phyloP scores from a whole-genome alignment of 1,140 invertebrate genomes.

The Drosophila sucinea region DNA sequence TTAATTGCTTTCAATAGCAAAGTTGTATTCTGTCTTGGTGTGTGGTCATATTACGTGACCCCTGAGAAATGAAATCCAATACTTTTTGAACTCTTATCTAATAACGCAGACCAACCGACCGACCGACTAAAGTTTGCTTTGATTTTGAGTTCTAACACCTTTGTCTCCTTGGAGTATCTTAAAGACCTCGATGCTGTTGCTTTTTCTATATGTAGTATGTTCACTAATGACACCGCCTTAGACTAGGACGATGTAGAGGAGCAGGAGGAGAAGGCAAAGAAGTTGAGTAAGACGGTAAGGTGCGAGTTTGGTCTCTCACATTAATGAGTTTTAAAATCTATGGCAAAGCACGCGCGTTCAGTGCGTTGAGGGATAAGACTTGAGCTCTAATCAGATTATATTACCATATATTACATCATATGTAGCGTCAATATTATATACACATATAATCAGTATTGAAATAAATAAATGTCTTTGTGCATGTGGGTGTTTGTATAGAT shows the following conservation, averaged over 20 bases:
- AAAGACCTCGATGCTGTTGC: neutral
- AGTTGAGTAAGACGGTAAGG: neutral
- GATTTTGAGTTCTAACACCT: too few relatives aligned
- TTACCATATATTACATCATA: slow-evolving; percentile 70
- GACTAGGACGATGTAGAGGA: neutral
- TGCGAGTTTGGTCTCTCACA: slow-evolving; percentile 38
- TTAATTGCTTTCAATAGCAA: slow-evolving; percentile 4
- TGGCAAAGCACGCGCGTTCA: slow-evolving; percentile 27
- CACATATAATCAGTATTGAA: slow-evolving; percentile 46
- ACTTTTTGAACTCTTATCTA: slow-evolving; percentile 5
- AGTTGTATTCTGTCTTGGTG: neutral
- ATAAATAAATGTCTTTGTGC: slow-evolving; percentile 17
- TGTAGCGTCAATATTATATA: slow-evolving; percentile 47
- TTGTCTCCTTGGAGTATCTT: neutral
- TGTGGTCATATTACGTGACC: neutral
- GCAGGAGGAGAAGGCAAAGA: neutral
- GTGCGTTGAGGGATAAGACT: slow-evolving; percentile 8
- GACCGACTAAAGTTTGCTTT: neutral
- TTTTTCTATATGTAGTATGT: neutral
- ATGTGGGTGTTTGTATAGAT: slow-evolving; percentile 19
- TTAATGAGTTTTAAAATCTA: slow-evolving; percentile 60
- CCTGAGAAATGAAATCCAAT: neutral
- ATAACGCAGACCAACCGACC: neutral
- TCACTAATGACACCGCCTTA: slow-evolving; percentile 36
- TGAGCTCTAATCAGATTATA: slow-evolving; percentile 59